Base-by-base conservation (phyloP, 23 tunicate genomes). In the Aplidium turbinatum region DNA sequence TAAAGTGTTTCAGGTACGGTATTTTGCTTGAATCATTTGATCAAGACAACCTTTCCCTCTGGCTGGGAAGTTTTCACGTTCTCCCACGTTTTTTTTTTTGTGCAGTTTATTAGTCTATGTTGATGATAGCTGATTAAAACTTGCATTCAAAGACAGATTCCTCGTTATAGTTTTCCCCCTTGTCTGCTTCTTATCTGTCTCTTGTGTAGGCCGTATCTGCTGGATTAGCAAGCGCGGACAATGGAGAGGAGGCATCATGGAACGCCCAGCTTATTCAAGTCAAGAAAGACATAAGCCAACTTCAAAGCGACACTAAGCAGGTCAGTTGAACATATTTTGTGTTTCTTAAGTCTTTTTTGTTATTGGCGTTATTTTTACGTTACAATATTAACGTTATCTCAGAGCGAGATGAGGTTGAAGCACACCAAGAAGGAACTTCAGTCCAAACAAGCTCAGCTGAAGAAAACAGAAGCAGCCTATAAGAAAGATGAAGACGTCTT, bases 181-280 rank as follows among this genome's bases (percentile, higher is more conserved):
- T n/a, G n/a, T n/a, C n/a, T n/a, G n/a, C n/a, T n/a, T n/a, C n/a
- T n/a, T n/a, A n/a, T 9, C 21, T 63, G 18, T 63, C 40, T 60
- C 29, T 31, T 65, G n/a, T n/a, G n/a, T n/a, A 91, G 86, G 97
- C 91, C 0, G 86, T 91, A 13, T 77, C 92, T n/a, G 84, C 91
- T 31, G 97, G 97, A 4, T 77, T 91, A 30, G 91, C 91, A 35
- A 79, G 63, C 45, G 81, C 91, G 33, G 91, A 78, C 58, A 81
- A 73, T 53, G 97, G 91, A 1, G 82, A 84, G 40, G 91, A 91
- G 34, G 79, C 97, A 32, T 78, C 97, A 20, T 91, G 97, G 97
- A 81, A 84, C 21, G 81, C 79, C 31, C 97, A 91, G 38, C 72
- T 91, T 31, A 39, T 84, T 42, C 77, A 91, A 50, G 77, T 55